These are phyloP conservation scores for Jordanella pulchra DNA, from an alignment of 2,797 vertebrate genomes.

Conservation along the genomic window DNA sequence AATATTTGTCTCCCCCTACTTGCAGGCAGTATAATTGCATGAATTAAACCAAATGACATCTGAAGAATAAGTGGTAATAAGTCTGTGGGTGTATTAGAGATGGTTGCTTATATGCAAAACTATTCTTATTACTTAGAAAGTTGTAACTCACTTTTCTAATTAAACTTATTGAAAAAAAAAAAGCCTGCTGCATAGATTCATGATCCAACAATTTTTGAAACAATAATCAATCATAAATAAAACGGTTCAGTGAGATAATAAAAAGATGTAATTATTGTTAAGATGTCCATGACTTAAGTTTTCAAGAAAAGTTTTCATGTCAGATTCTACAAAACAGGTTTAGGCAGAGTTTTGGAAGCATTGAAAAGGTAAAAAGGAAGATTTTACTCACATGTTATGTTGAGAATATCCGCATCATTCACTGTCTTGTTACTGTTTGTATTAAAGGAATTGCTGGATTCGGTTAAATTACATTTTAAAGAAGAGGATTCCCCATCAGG, in stretches of 20 bases:
- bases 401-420: slow-evolving; percentile 23
- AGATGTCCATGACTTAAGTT: too few relatives aligned
- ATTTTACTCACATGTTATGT: slow-evolving; percentile 50
- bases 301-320: too few relatives aligned
- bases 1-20: neutral
- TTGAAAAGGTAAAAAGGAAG: neutral
- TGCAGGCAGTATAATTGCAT: neutral
- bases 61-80: neutral
- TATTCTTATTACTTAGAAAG: too few relatives aligned
- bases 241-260: neutral
- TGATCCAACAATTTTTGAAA: neutral
- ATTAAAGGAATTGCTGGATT: neutral
- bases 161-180: neutral
- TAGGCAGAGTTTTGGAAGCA: neutral
- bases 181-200: neutral
- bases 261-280: neutral
- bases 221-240: neutral
- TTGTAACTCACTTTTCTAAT: neutral
- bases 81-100: neutral
- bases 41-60: too few relatives aligned
- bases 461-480: slow-evolving; percentile 50
- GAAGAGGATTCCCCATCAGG: slow-evolving; percentile 13
- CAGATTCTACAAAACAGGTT: neutral
- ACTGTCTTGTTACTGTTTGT: neutral
- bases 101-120: neutral